Base-by-base conservation (phyloP, 2,797 vertebrate species). In the Microctenopoma stevenorrisi region DNA sequence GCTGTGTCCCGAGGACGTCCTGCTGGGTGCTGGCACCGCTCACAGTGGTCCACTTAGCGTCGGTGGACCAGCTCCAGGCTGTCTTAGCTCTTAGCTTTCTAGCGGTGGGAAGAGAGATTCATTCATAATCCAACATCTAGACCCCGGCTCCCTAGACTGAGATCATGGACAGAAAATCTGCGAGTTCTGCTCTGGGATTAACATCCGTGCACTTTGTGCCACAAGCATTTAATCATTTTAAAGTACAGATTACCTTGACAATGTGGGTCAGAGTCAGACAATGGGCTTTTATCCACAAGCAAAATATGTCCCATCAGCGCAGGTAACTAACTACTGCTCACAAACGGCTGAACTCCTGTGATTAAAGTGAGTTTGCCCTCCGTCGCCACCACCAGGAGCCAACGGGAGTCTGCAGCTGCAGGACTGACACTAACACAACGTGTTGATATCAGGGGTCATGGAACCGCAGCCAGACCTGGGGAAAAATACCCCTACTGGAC, bases 261-360 rank as follows among this genome's bases (percentile, higher is more conserved):
- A 83, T 86, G 70, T 86, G 86, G 86, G 89, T 87, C 84, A 86
- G 68, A 63, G 76, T 69, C 60, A 82, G 81, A 88, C 81, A 84
- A 86, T 71, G 64, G 76, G 53, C 15, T 56, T 56, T 79, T 72
- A 79, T 76, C 56, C 69, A 33, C 0, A 4, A 56, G 25, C 42
- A 11, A 16, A 37, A 50, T 44, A 61, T 55, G 73, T 60, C 35
- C 50, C 43, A 68, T 40, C 56, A 22, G 30, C 48, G 35, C 54
- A 73, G 51, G 53, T 85, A 68, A 86, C 57, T 68, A 65, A 72
- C 28, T 22, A 22, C 22, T 22, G 22, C 22, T 22, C 22, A 22
- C 22, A 22, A 22, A 22, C 22, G 22, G 22, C 22, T 22, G 22
- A 22, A 22, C 22, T 22, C 22, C 22, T 22, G 22, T 22, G 55